Conservation (phyloP, 2,888 invertebrate species). For the Mechanitis messenoides region DNA sequence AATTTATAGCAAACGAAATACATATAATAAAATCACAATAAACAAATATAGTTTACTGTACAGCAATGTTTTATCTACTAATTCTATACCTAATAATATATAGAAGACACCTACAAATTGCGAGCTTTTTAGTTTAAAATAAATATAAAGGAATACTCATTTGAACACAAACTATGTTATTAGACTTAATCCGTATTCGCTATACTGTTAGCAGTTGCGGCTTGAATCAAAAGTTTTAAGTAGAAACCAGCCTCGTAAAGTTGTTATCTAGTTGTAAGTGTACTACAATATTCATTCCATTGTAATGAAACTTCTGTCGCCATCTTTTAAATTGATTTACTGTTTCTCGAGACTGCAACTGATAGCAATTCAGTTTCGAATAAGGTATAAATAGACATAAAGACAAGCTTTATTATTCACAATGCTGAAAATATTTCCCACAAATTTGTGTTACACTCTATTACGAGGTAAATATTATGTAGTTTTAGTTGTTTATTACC, state of each 20-base stretch:
- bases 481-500: too few relatives aligned
- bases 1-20: too few relatives aligned
- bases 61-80: too few relatives aligned
- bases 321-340: slow-evolving; percentile 15
- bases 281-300: slow-evolving; percentile 22
- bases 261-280: slow-evolving; percentile 8
- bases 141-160: slow-evolving; percentile 11
- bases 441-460: too few relatives aligned
- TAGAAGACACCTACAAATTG: background rate
- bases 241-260: slow-evolving; percentile 25
- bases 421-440: too few relatives aligned
- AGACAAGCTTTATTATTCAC: too few relatives aligned
- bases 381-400: too few relatives aligned
- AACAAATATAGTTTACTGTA: too few relatives aligned
- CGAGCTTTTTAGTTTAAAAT: background rate
- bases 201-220: slow-evolving; percentile 25
- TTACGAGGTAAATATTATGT: too few relatives aligned
- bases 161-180: slow-evolving; percentile 14
- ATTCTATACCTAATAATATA: background rate
- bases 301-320: slow-evolving; percentile 25
- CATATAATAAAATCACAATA: background rate
- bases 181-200: slow-evolving; percentile 24
- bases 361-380: background rate
- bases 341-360: background rate
- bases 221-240: slow-evolving; percentile 29